Base-by-base conservation (phyloP, 1,140 invertebrate species). In the Thereuonema tuberculata region DNA sequence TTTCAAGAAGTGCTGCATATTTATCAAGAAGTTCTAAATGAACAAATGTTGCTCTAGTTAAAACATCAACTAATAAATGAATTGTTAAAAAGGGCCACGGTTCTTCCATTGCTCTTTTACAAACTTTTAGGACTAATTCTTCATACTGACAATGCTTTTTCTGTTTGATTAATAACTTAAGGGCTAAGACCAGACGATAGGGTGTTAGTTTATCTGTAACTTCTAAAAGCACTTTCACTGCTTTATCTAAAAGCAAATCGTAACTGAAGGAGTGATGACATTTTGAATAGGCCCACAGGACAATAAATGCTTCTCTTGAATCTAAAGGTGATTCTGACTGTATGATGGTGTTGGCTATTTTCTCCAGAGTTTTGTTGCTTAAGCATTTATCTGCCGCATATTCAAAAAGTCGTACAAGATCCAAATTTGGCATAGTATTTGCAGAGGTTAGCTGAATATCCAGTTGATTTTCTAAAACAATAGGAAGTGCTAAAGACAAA, bases 391-490 rank as follows among this genome's bases (percentile, higher is more conserved):
- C 3, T 9, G 28, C 27, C 9, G n/a, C 56, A 46, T 9, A 48
- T 50, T 12, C 3, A 48, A 46, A 58, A 9, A 47, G 25, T 2
- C 26, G 28, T 5, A 53, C 29, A 21, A 63, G 31, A 53, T 63
- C 46, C 23, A 21, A 43, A 29, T 59, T 23, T n/a, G n/a, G n/a
- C n/a, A n/a, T n/a, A n/a, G n/a, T n/a, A 58, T 63, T 57, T 3
- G 53, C 53, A 5, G 56, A 27, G 29, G 61, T 54, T 1, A 65
- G 28, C n/a, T 65, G 64, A 9, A 61, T 52, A 31, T 65, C 60
- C 21, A 66, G 56, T 28, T 65, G 61, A 1, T 62, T 54, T 62
- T 66, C 58, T 5, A 64, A 25, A 46, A 66, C 64, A 9, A 66
- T 20, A 29, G 65, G 65, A 21, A 66, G 23, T 2, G 65, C 65